Base-by-base conservation (phyloP, 2,888 invertebrate species). In the Drosophila neonasuta region DNA sequence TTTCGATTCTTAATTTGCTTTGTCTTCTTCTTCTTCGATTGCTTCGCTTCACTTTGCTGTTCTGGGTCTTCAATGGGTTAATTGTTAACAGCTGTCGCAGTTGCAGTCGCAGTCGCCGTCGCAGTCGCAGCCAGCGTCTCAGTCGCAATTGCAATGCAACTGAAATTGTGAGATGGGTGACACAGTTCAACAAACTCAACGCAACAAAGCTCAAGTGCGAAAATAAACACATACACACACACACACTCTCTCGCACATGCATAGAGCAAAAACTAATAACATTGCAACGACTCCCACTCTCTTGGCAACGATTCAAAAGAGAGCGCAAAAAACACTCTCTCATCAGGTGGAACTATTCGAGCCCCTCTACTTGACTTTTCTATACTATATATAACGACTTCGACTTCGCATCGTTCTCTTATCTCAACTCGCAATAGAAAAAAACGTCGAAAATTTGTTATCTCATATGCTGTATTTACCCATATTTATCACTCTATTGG, bases 121-220 rank as follows among this genome's bases (percentile, higher is more conserved):
- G 32, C 32, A 0, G 34, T 34, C 11, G 34, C 29, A 17, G 17
- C 17, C 24, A 24, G 24, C 24, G 24, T 24, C 24, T 24, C 24
- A 24, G 9, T 3, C 39, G 48, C 5, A 24, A 24, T 24, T 24
- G 30, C 46, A 54, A 11, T 60, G 60, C 54, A 54, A 52, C 51
- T 52, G 29, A 51, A 29, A 29, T 34, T 20, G 7, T 41, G 13
- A 8, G 55, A 24, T 44, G 45, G 13, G 24, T 56, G 42, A 32
- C 41, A 59, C 39, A 61, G 60, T 61, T 61, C 60, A 61, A 61
- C 54, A 54, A 61, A 54, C 60, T 54, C n/a, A 36, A 36, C 36
- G 4, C 39, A 17, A 13, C 48, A 48, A 49, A 45, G 39, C 17
- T 39, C 13, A 46, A 60, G 54, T 54, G 55, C 55, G 20, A 41